Evolutionary conservation across 2,113 vertebrate genomes (phyloP).

Genomic region (Gnathonemus longibarbis): DNA sequence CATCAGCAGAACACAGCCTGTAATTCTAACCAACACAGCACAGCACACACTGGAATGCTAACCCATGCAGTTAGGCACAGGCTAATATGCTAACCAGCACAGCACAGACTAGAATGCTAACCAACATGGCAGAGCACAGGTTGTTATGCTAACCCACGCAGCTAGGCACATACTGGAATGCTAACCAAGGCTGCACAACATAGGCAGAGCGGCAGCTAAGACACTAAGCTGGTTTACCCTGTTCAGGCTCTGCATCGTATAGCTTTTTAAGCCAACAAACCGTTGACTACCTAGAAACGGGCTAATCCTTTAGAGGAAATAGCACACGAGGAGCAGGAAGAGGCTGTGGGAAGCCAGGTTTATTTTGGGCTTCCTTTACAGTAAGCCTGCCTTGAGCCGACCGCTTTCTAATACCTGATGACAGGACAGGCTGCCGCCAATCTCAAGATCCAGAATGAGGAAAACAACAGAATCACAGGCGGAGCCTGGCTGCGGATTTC

Average conservation of each 20-base stretch:
- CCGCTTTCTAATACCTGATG: constrained; percentile 31
- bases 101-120: background rate
- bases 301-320: constrained; percentile 36
- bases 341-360: constrained; percentile 25
- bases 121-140: background rate
- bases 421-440: constrained; percentile 60
- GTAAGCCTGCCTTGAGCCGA: constrained; percentile 35
- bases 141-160: background rate
- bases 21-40: background rate
- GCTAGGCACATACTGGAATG: background rate
- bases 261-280: constrained; percentile 24
- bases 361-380: constrained; percentile 32
- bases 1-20: background rate
- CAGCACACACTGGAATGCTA: background rate
- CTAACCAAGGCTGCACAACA: background rate
- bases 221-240: background rate
- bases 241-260: background rate
- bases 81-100: background rate
- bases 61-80: background rate
- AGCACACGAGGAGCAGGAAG: constrained; percentile 21
- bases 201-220: background rate
- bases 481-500: background rate
- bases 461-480: background rate
- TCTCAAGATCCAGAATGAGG: constrained; percentile 42
- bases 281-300: constrained; percentile 23